Evolutionary conservation across 2,797 vertebrate species (phyloP), one percentile per base, ranked within the genome.

Genomic region (Syngnathus rostellatus): DNA sequence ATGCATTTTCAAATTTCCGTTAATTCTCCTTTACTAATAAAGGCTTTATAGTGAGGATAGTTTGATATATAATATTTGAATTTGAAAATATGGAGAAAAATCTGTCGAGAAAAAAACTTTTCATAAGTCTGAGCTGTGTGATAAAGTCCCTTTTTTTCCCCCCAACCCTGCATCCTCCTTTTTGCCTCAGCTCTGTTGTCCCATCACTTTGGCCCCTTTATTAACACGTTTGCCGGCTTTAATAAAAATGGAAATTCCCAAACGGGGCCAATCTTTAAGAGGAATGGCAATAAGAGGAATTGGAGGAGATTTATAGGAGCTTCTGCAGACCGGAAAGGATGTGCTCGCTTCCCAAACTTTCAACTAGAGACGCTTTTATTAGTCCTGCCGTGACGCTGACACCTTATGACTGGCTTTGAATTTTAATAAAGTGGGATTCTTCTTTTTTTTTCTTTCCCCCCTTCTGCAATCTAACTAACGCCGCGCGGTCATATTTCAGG

Each of bases 181-280:
- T 11, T 39, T 39, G 9, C 38, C 4, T 21, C 21, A 14, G 16
- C 12, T 63, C 8, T 67, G 51, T 62, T 6, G 11, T 65, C 51
- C 68, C 76, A 45, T 9, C 68, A 68, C 71, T 79, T 81, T 69
- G 48, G 51, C 63, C 55, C 37, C 55, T 58, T 75, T 80, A 81
- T 83, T 81, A 78, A 79, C 76, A 66, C 75, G 63, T 72, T 78
- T 72, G 57, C 67, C 72, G 70, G 74, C 62, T 77, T 67, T 75
- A 65, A 71, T 82, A 80, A 79, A 82, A 73, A 79, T 63, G 71
- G 64, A 77, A 75, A 77, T 78, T 65, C 59, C 59, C 59, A 43
- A 61, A 61, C 58, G 46, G 41, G 67, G 64, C 17, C 67, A 78
- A 70, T 76, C 59, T 77, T 75, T 68, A 80, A 73, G 64, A 77